Evolutionary conservation across 1,140 invertebrate genomes (phyloP).

Genomic region (Berghia stephanieae): DNA sequence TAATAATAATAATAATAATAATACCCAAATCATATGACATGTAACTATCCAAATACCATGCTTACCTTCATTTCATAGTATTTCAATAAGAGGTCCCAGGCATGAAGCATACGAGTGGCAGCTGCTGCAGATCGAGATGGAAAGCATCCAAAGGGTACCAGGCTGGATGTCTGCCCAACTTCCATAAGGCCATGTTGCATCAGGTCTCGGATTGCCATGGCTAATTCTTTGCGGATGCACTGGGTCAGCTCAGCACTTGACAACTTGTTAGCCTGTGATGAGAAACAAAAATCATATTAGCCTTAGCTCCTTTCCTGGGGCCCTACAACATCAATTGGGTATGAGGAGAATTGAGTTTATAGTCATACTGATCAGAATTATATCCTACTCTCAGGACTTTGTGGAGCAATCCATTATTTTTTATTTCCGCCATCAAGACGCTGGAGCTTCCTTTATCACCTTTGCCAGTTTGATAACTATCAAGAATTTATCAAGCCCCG

Average conservation of each 20-base stretch:
- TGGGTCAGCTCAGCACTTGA: conserved; percentile 82
- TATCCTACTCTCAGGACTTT: too few species aligned
- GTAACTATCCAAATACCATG: not conserved
- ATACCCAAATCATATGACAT: too few species aligned
- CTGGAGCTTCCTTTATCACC: too few species aligned
- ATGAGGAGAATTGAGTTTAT: too few species aligned
- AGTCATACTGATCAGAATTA: too few species aligned
- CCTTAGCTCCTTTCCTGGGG: too few species aligned
- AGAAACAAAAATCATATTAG: conserved; percentile 9
- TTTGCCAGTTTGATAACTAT: too few species aligned
- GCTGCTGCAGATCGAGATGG: conserved; percentile 69
- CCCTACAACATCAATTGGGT: too few species aligned
- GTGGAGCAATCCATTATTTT: too few species aligned
- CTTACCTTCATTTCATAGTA: conserved; percentile 86
- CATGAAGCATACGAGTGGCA: conserved; percentile 73
- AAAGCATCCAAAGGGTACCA: conserved; percentile 93
- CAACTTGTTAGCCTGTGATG: conserved; percentile 68
- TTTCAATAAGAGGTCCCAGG: conserved; percentile 89
- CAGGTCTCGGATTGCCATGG: conserved; percentile 86
- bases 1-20: too few species aligned
- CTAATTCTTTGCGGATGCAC: conserved; percentile 90
- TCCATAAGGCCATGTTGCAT: conserved; percentile 91
- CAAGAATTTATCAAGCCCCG: not conserved
- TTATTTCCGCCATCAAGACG: too few species aligned
- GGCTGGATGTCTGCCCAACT: conserved; percentile 76